Base-by-base conservation (phyloP, 2,888 invertebrate genomes). In the Odontomyia ornata region DNA sequence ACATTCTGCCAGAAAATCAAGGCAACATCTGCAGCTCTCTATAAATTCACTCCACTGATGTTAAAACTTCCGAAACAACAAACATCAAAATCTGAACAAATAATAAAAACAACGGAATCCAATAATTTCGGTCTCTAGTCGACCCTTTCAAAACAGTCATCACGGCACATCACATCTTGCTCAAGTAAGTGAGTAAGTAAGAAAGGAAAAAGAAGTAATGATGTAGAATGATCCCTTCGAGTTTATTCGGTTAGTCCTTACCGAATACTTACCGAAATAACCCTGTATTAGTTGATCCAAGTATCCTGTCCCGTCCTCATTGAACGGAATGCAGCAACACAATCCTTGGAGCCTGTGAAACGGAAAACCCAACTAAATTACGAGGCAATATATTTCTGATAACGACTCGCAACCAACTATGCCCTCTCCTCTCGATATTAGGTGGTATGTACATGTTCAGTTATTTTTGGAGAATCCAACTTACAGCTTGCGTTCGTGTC, bases 341-440 rank as follows among this genome's bases (percentile, higher is more conserved):
- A 27, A n/a, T 13, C 9, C 52, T 52, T n/a, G 15, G 52, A 18
- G 18, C 52, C 4, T 52, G 1, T 18, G 52, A 18, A 18, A 23
- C 62, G 21, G 46, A 67, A 47, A 47, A 71, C 52, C 73, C n/a
- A 73, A 73, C 76, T 78, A 72, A 78, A 78, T 78, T 78, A 78
- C 76, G 76, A 76, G 76, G 78, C 76, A 73, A 78, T 78, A 78
- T 78, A 76, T 78, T 78, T 76, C 76, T 73, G 78, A 76, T 78
- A 78, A 78, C 78, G 71, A 76, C 25, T 73, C 27, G 23, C 15
- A 69, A 43, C 69, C 47, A 69, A 46, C 69, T 69, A 65, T n/a
- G 36, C 36, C 65, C 21, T 65, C n/a, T 11, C 62, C 13, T 11
- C 1, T 5, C 46, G 25, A 47, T 69, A 47, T 47, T 23, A 7